Evolutionary conservation across 2,888 invertebrate genomes (phyloP).

Genomic region (Saturnia japonica): DNA sequence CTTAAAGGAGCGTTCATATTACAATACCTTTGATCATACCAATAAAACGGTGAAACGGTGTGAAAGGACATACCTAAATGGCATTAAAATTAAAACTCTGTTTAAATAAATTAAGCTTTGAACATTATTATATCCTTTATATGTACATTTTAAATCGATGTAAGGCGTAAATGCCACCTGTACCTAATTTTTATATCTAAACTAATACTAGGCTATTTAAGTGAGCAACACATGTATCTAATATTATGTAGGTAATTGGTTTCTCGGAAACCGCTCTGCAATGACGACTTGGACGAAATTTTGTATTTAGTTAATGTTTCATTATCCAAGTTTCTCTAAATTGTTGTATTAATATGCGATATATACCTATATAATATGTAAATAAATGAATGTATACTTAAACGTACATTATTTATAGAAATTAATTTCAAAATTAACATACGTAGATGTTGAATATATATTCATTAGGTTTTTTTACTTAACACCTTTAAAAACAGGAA

Average conservation of each 20-base stretch:
- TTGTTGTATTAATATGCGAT: too few relatives aligned
- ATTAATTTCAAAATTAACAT: too few relatives aligned
- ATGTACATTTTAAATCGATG: neutral
- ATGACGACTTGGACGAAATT: too few relatives aligned
- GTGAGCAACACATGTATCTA: too few relatives aligned
- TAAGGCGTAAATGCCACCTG: neutral
- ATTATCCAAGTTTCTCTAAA: too few relatives aligned
- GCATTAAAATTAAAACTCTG: neutral
- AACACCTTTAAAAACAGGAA: neutral
- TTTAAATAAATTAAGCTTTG: neutral
- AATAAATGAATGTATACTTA: too few relatives aligned
- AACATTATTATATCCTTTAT: neutral
- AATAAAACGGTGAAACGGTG: neutral
- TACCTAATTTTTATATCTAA: neutral
- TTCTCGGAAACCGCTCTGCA: too few relatives aligned
- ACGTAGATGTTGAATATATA: neutral
- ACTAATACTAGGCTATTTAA: neutral
- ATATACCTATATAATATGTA: too few relatives aligned
- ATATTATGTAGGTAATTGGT: too few relatives aligned
- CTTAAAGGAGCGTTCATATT: neutral
- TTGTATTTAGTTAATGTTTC: too few relatives aligned
- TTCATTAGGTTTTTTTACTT: neutral
- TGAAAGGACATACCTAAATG: neutral
- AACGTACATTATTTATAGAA: too few relatives aligned
- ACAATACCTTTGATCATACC: neutral